phyloP scores from a whole-genome alignment of 2,888 invertebrate species.

The Hirtodrosophila cameraria region DNA sequence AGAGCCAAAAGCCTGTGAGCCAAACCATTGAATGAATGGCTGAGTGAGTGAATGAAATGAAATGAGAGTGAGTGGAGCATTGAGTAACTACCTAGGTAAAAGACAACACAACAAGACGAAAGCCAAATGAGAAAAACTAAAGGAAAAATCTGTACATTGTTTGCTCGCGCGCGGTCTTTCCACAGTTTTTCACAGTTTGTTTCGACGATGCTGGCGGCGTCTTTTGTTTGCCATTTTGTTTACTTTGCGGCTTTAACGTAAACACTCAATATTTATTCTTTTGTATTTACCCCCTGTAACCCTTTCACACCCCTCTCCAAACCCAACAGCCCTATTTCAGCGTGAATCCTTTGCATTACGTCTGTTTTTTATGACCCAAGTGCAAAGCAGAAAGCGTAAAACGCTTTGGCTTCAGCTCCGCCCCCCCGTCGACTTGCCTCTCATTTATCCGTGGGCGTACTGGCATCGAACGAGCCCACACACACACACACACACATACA shows the following conservation, averaged over 20 bases:
- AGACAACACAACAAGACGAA: constrained; percentile 50
- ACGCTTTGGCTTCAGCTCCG: constrained; percentile 22
- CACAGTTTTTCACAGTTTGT: constrained; percentile 11
- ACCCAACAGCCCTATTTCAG: constrained; percentile 6
- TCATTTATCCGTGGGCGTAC: constrained; percentile 67
- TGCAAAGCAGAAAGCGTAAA: constrained; percentile 54
- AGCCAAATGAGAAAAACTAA: constrained; percentile 39
- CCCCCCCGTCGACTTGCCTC: constrained; percentile 21
- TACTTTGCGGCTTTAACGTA: constrained; percentile 63
- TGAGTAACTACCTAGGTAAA: constrained; percentile 47
- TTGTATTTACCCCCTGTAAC: constrained; percentile 44
- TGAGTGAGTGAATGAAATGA: constrained; percentile 31
- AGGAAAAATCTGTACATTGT: constrained; percentile 57
- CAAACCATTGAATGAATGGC: constrained; percentile 34
- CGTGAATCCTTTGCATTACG: constrained; percentile 68
- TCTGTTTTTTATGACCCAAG: constrained; percentile 65
- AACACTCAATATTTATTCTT: constrained; percentile 78
- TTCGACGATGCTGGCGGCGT: constrained; percentile 10
- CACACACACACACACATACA: constrained; percentile 26
- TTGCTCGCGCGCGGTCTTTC: constrained; percentile 46
- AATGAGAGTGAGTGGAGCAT: constrained; percentile 19
- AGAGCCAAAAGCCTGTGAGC: constrained; percentile 23
- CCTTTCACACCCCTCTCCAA: not conserved
- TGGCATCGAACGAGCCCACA: constrained; percentile 49
- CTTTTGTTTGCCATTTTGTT: constrained; percentile 61